Conservation (phyloP, 2,888 invertebrate genomes). For the Callyntrura guangdongensis region DNA sequence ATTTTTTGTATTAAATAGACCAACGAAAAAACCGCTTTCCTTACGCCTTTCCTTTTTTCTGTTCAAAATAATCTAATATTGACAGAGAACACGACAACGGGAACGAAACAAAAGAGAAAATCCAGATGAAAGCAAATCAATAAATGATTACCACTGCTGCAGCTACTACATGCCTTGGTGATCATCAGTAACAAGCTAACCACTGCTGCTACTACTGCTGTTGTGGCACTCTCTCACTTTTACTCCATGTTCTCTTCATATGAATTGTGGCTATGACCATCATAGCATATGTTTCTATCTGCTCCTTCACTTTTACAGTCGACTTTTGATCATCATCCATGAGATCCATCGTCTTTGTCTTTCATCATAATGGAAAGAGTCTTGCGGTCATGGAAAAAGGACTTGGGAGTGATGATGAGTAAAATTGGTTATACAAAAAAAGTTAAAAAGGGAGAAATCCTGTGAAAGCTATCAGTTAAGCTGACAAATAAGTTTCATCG, state of each 20-base stretch:
- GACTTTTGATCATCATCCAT: constrained; percentile 10
- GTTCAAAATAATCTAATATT: constrained; percentile 67
- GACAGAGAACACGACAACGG: constrained; percentile 14
- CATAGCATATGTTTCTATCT: background rate
- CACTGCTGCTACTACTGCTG: constrained; percentile 12
- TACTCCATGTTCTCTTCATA: background rate
- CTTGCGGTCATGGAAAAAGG: background rate
- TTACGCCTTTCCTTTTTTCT: constrained; percentile 9
- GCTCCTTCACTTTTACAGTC: constrained; percentile 11
- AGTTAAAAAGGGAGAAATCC: constrained; percentile 20
- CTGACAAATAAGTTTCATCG: constrained; percentile 44
- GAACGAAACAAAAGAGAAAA: constrained; percentile 49
- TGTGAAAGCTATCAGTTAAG: constrained; percentile 17
- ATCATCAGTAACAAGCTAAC: constrained; percentile 31
- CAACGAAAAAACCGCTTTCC: background rate
- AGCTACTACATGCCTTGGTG: background rate
- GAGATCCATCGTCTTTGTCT: background rate
- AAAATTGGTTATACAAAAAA: constrained; percentile 52
- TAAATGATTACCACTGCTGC: constrained; percentile 61
- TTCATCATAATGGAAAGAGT: background rate
- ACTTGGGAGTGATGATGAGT: constrained; percentile 43
- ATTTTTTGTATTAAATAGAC: background rate
- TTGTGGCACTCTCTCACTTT: background rate
- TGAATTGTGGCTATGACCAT: background rate
- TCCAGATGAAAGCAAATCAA: constrained; percentile 64